A percentile compares a stretch with the other conserved stretches of the same genome.
phyloP scores from a whole-genome alignment of 64 coral and sea anemone species.

The Pocillopora verrucosa region DNA sequence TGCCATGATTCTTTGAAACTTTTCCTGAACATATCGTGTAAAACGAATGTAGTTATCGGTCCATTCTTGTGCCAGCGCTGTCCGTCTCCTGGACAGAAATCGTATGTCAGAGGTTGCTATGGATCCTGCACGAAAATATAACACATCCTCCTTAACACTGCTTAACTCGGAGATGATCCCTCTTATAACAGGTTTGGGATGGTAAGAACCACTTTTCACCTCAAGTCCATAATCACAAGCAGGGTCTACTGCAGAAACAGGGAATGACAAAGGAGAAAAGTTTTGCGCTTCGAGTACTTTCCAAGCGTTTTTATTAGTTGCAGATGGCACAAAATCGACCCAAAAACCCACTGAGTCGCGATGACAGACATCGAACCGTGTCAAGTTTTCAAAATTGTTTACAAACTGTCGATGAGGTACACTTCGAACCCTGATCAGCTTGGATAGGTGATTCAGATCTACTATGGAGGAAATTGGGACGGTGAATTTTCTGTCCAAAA shows the following conservation, averaged over 20 bases:
- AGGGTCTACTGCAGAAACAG: conserved; percentile 3
- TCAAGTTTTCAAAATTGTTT: conserved; percentile 40
- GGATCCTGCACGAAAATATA: conserved; percentile 71
- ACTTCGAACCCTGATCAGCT: conserved; percentile 26
- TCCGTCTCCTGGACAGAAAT: conserved; percentile 67
- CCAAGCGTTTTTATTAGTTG: conserved; percentile 62
- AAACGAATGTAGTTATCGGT: conserved; percentile 59
- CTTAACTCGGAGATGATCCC: conserved; percentile 71
- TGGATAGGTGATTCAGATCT: conserved; percentile 49
- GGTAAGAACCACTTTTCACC: conserved; percentile 19
- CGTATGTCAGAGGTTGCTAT: conserved; percentile 60
- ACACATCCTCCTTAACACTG: conserved; percentile 43
- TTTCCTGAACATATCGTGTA: conserved; percentile 53
- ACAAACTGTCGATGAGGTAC: conserved; percentile 56
- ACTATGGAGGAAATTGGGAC: conserved; percentile 81
- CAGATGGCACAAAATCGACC: conserved; percentile 83
- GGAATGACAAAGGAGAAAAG: conserved; percentile 10
- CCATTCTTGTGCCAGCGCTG: conserved; percentile 58
- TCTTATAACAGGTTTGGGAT: conserved; percentile 48
- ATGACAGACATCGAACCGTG: conserved; percentile 64
- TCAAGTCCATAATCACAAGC: conserved; percentile 63
- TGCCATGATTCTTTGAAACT: conserved; percentile 36
- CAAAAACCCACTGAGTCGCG: conserved; percentile 63
- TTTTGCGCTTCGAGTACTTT: conserved; percentile 64
- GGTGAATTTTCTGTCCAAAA: conserved; percentile 54